Evolutionary conservation across 2,888 invertebrate species (phyloP).

Genomic region (Celastrina argiolus): DNA sequence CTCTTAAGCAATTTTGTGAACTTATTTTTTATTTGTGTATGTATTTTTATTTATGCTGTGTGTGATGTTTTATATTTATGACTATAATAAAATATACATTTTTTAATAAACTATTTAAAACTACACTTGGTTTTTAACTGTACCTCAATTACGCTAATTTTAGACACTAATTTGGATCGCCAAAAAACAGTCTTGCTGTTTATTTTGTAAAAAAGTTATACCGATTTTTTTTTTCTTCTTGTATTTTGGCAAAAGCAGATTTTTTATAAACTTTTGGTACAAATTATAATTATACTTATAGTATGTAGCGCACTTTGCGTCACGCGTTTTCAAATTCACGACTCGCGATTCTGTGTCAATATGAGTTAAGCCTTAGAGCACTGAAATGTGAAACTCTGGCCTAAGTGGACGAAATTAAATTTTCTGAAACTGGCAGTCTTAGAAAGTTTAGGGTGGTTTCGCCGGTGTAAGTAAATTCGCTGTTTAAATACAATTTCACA

Average conservation of each 20-base stretch:
- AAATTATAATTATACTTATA: too few relatives aligned
- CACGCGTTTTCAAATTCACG: too few relatives aligned
- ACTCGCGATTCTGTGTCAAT: too few relatives aligned
- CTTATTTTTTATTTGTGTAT: constrained; percentile 2
- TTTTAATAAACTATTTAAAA: constrained; percentile 8
- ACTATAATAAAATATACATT: background rate
- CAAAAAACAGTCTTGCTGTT: too few relatives aligned
- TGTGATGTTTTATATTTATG: constrained; percentile 1
- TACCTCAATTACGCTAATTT: too few relatives aligned
- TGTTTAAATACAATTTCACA: background rate
- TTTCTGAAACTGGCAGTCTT: background rate
- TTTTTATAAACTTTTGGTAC: too few relatives aligned
- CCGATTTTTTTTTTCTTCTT: too few relatives aligned
- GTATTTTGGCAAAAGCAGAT: too few relatives aligned
- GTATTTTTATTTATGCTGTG: background rate
- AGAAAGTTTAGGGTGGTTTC: background rate
- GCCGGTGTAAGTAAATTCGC: background rate
- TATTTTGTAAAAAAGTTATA: too few relatives aligned
- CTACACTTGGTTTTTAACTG: background rate
- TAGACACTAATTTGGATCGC: too few relatives aligned
- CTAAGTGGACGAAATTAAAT: background rate
- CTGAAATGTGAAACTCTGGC: background rate
- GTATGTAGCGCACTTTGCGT: too few relatives aligned
- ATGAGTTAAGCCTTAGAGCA: too few relatives aligned
- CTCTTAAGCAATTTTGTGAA: background rate